phyloP scores from a whole-genome alignment of 2,797 vertebrate genomes.

The Acomys russatus region DNA sequence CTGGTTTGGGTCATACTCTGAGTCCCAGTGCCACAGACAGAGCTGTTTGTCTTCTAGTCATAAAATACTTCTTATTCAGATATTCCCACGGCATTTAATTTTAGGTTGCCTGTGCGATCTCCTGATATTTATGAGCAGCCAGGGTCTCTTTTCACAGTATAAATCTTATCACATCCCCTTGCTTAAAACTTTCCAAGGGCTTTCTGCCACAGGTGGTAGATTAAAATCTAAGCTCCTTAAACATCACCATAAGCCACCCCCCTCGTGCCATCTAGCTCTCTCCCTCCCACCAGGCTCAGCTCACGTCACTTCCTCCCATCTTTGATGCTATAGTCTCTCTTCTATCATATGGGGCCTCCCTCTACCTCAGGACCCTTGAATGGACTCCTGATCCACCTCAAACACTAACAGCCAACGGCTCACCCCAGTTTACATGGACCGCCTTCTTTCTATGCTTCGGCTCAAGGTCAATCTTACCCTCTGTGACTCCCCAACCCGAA shows the following conservation, averaged over 20 bases:
- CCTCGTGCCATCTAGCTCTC: not conserved
- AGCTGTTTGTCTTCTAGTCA: not conserved
- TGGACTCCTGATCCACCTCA: not conserved
- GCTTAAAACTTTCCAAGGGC: slow-evolving; percentile 13
- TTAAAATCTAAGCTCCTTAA: slow-evolving; percentile 21
- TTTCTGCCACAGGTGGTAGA: not conserved
- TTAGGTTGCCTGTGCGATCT: not conserved
- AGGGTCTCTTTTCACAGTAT: slow-evolving; percentile 30
- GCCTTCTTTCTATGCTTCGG: not conserved
- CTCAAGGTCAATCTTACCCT: not conserved
- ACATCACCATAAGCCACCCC: not conserved
- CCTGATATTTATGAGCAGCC: slow-evolving; percentile 50
- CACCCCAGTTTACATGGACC: not conserved
- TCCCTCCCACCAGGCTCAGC: not conserved
- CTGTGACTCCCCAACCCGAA: not conserved
- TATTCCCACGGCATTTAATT: slow-evolving; percentile 35
- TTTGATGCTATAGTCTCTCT: not conserved
- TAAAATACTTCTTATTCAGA: slow-evolving; percentile 31
- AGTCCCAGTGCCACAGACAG: not conserved
- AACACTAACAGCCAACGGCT: not conserved
- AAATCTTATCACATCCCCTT: slow-evolving; percentile 42
- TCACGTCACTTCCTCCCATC: not conserved
- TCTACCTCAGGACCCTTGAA: not conserved
- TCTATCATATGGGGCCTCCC: not conserved
- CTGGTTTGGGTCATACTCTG: not conserved